Evolutionary conservation across 2,797 vertebrate genomes (phyloP).

Genomic region (Schizopygopsis pylzovi): DNA sequence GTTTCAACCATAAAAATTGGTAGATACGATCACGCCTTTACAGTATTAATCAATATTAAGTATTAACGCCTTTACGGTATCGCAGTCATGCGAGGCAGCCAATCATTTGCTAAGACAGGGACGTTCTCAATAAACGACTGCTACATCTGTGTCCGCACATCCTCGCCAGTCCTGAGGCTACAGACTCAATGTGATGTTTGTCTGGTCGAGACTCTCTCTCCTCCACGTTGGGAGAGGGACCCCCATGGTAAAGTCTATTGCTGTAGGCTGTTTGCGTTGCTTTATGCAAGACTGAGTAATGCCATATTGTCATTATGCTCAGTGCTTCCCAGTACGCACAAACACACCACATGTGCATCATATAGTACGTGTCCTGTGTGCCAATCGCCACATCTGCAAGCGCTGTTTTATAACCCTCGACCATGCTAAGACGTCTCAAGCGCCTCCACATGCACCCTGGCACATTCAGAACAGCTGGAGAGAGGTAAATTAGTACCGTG

Average conservation of each 20-base stretch:
- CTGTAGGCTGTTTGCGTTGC: conserved; percentile 34
- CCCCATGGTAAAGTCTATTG: conserved; percentile 12
- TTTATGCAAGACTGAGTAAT: conserved; percentile 27
- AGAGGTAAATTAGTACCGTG: conserved; percentile 45
- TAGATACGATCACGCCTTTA: too few species aligned
- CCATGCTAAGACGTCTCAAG: conserved; percentile 24
- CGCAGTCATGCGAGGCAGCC: neutral
- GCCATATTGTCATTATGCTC: conserved; percentile 21
- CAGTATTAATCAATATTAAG: too few species aligned
- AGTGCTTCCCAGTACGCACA: conserved; percentile 9
- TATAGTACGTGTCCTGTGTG: neutral
- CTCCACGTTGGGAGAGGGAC: conserved; percentile 1
- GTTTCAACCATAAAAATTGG: too few species aligned
- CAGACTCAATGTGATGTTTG: conserved; percentile 19
- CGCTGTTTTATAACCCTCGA: conserved; percentile 13
- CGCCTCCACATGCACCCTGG: conserved; percentile 4
- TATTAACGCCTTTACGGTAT: too few species aligned
- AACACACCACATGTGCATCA: neutral
- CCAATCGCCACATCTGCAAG: neutral
- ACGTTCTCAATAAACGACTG: neutral
- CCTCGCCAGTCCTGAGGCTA: conserved; percentile 10
- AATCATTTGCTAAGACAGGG: neutral
- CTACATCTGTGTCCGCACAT: neutral
- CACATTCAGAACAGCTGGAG: conserved; percentile 44
- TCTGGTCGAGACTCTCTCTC: neutral